Base-by-base conservation (phyloP, 1,140 invertebrate species). In the Ceratoteleas bidentatus region DNA sequence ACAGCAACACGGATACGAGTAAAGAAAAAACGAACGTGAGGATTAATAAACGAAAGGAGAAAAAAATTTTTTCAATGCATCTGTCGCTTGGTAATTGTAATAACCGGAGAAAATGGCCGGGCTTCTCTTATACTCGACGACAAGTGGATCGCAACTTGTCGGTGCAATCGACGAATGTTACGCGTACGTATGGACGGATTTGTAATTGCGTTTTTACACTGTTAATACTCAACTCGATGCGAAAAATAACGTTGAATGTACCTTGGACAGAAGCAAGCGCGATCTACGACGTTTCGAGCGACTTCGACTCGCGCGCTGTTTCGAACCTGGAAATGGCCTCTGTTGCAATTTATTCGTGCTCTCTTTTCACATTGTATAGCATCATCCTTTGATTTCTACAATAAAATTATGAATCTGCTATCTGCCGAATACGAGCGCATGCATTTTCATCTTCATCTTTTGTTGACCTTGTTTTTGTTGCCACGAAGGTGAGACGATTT, bases 351-450 rank as follows among this genome's bases (percentile, higher is more conserved):
- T 81, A 74, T n/a, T 69, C 58, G 78, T 75, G 78, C 72, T 81
- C 78, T 76, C 66, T 81, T 81, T 81, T 69, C 72, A 73, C 72
- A 81, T 74, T 81, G 78, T 81, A 81, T 81, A 81, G 64, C 66
- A 81, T 81, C 65, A 75, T 60, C 53, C 49, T 77, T 75, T 75
- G 53, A 81, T 81, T 81, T 81, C 65, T 66, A 75, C 11, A 81
- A 81, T 75, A 81, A 81, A 81, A 81, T 74, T 70, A 65, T 74
- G 45, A 75, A 65, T 81, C 64, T 64, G 77, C 78, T 81, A 81
- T 75, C 47, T 76, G 72, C 72, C 64, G 66, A 81, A 81, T 52
- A 53, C 60, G 65, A 73, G 66, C 32, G 3, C 45, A 72, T 16
- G 66, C 66, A 77, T 77, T 70, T 57, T 52, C 74, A 77, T 70